Conservation (phyloP, 2,797 vertebrate genomes). For the Chrosomus eos region DNA sequence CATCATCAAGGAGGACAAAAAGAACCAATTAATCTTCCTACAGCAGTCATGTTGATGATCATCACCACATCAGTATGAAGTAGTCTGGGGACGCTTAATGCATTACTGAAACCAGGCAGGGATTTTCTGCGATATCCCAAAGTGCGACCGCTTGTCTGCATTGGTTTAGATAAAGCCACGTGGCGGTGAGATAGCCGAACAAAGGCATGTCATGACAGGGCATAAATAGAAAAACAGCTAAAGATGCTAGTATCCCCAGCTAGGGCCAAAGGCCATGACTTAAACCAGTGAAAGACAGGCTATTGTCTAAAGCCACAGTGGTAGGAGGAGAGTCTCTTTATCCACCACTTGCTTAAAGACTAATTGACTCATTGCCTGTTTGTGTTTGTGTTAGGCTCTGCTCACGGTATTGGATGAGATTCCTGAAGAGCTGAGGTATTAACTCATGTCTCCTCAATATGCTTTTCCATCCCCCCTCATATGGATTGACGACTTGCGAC, state of each 20-base stretch:
- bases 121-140: slow-evolving; percentile 72
- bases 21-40: not conserved
- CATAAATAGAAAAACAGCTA: slow-evolving; percentile 94
- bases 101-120: slow-evolving; percentile 43
- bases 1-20: not conserved
- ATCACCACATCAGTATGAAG: slow-evolving; percentile 13
- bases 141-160: slow-evolving; percentile 80
- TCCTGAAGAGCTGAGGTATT: slow-evolving; percentile 66
- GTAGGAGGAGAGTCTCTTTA: slow-evolving; percentile 76
- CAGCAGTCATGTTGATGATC: not conserved
- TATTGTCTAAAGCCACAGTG: slow-evolving; percentile 85
- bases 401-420: slow-evolving; percentile 48
- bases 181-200: slow-evolving; percentile 82
- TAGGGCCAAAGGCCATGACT: slow-evolving; percentile 54
- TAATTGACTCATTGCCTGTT: slow-evolving; percentile 66
- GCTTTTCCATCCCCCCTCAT: slow-evolving; percentile 71
- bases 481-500: slow-evolving; percentile 70
- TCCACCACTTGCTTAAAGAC: slow-evolving; percentile 68
- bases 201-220: slow-evolving; percentile 83
- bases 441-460: slow-evolving; percentile 69
- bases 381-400: slow-evolving; percentile 51
- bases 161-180: slow-evolving; percentile 80
- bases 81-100: slow-evolving; percentile 9
- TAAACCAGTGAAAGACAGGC: slow-evolving; percentile 78
- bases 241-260: slow-evolving; percentile 76